These are phyloP conservation scores for Spermophilus dauricus DNA, from an alignment of 2,113 vertebrate genomes.

Conservation along the genomic window DNA sequence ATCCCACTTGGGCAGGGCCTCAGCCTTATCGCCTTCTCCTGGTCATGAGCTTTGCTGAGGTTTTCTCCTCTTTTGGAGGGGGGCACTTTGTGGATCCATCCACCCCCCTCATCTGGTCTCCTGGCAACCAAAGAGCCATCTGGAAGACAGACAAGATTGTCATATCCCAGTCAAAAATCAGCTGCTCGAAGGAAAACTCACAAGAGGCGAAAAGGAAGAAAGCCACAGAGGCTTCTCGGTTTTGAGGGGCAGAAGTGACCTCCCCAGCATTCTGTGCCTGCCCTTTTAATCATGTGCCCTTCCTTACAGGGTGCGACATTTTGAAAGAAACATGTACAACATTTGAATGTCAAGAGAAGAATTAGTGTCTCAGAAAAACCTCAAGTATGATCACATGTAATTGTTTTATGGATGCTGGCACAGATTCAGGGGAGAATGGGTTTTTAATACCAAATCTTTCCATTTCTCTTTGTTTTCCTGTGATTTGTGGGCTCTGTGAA, in stretches of 20 bases:
- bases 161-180: neutral
- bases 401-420: slow-evolving; percentile 84
- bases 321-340: slow-evolving; percentile 46
- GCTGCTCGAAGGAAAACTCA: neutral
- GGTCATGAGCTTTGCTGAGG: neutral
- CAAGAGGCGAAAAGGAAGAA: neutral
- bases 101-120: neutral
- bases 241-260: neutral
- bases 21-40: neutral
- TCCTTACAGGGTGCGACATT: neutral
- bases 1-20: fast-evolving
- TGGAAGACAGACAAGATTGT: slow-evolving; percentile 32
- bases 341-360: slow-evolving; percentile 78
- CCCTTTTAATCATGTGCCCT: neutral
- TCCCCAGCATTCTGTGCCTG: neutral
- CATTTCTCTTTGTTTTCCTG: slow-evolving; percentile 83
- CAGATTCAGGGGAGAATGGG: slow-evolving; percentile 80
- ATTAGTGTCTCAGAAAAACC: slow-evolving; percentile 77
- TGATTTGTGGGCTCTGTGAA: slow-evolving; percentile 79
- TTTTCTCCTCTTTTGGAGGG: neutral
- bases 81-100: neutral
- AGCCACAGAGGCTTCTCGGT: neutral
- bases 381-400: slow-evolving; percentile 77
- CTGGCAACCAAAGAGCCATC: slow-evolving; percentile 1
- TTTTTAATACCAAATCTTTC: slow-evolving; percentile 85